Evolutionary conservation across 2,113 vertebrate genomes (phyloP), one percentile per base, ranked within the genome.

Genomic region (Limnothrissa miodon): DNA sequence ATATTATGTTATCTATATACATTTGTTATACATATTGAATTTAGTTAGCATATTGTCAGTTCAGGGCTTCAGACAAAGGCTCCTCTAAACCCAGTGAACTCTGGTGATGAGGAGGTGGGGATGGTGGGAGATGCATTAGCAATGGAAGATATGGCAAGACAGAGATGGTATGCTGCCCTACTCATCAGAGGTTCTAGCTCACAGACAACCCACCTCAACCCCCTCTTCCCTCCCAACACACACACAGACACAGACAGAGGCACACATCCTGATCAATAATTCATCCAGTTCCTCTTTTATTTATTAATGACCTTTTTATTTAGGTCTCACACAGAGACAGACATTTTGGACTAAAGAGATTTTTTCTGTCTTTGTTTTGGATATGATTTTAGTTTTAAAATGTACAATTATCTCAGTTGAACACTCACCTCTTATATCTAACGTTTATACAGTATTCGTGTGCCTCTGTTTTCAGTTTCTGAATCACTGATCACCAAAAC

Each of bases 261-360:
- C 11, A 74, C 86, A 82, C 46, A 83, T 25, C 17, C 81, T 86
- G 82, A 91, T 93, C 80, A 89, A 92, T 91, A 87, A 92, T 93
- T 93, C 83, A 94, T 85, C 45, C 25, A 53, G 79, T 78, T 84
- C 80, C 90, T 93, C 84, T 92, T 92, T 94, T 94, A 94, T 94
- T 94, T 91, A 93, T 93, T 91, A 91, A 94, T 90, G 90, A 90
- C 90, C 90, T 93, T 92, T 91, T 91, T 90, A 74, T 74, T 74
- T 74, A 74, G 66, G 29, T 74, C 29, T 74, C 11, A 33, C 11
- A 36, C 66, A 5, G 66, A 33, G 29, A 36, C 66, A 33, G 10
- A 15, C 42, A 33, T 33, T 74, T 74, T 66, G 25, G 25, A 66
- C 59, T 66, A 66, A 66, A 66, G 8, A 66, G 29, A 13, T 66